Percentiles rank a stretch among this genome's conserved stretches.
These are phyloP conservation scores for Myotis findleyi DNA, from an alignment of 2,797 vertebrate genomes.

Conservation along the genomic window DNA sequence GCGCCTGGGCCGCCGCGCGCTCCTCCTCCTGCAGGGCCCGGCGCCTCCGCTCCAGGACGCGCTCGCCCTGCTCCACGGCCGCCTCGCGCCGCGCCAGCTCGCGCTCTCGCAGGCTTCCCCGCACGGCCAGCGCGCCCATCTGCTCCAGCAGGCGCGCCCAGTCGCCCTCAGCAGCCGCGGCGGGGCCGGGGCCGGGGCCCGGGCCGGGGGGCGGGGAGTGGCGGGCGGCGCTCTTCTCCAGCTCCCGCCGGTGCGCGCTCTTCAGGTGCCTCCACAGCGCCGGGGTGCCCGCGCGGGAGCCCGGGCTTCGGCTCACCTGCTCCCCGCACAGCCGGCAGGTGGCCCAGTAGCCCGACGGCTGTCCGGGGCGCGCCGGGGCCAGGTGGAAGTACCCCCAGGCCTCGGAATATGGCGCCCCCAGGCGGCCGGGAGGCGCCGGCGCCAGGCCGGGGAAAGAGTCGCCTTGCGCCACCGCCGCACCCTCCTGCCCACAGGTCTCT, in stretches of 20 bases:
- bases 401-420: conserved; percentile 62
- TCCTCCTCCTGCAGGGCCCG: conserved; percentile 58
- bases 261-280: conserved; percentile 73
- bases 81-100: conserved; percentile 75
- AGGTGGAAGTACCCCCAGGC: conserved; percentile 71
- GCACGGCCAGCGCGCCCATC: conserved; percentile 65
- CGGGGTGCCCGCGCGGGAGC: conserved; percentile 47
- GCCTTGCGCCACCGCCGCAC: not conserved
- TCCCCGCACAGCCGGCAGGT: conserved; percentile 78
- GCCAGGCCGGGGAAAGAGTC: not conserved
- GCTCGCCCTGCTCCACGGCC: conserved; percentile 54
- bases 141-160: conserved; percentile 74
- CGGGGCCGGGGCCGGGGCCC: not conserved
- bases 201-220: not conserved
- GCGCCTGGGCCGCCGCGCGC: conserved; percentile 9
- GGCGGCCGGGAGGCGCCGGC: not conserved
- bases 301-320: conserved; percentile 69
- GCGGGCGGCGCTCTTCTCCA: conserved; percentile 11
- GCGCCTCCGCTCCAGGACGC: conserved; percentile 60
- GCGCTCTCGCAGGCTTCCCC: conserved; percentile 67
- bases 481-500: not conserved
- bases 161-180: conserved; percentile 35
- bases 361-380: not conserved
- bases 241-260: conserved; percentile 62
- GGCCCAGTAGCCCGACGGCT: conserved; percentile 41